Base-by-base conservation (phyloP, 1,140 invertebrate species). In the Zeugodacus cucurbitae region DNA sequence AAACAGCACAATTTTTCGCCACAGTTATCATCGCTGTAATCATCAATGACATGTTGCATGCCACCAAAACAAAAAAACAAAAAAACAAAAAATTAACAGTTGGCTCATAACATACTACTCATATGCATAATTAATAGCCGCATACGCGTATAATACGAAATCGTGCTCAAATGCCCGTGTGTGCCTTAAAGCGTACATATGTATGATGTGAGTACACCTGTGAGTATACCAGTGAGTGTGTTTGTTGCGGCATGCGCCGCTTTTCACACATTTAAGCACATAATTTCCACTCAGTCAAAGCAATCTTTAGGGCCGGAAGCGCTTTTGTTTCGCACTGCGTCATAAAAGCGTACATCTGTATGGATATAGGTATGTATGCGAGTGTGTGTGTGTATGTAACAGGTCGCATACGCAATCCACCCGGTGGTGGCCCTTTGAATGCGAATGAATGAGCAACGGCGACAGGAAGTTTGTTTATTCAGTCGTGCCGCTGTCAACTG, bases 401-500 rank as follows among this genome's bases (percentile, higher is more conserved):
- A 62, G 44, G 74, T 82, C 74, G 5, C 26, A 82, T 54, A 26
- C 41, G 44, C 41, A n/a, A 82, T 20, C n/a, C n/a, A 41, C 32
- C 26, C 20, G 26, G 10, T 82, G 67, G 17, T 82, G 74, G 41
- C 41, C 26, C 41, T 82, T 54, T 82, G 74, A 26, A 29, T 82
- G 8, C 17, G 48, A 11, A 17, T 54, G 48, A 54, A 54, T 54
- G 41, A 4, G 41, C 74, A 26, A 22, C 74, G 17, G n/a, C 41
- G 74, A 82, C 74, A 44, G 74, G 74, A 82, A 82, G 41, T 82
- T 82, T 82, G 74, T 82, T 82, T 48, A 82, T 82, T 82, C 74
- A 82, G 74, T 82, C 74, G 74, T 82, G 74, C 22, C 41, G 74
- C 37, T 82, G 41, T 22, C 41, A 48, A n/a, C 74, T n/a, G n/a